These are phyloP conservation scores for Calephelis nemesis DNA, from an alignment of 1,140 invertebrate species.

Conservation along the genomic window DNA sequence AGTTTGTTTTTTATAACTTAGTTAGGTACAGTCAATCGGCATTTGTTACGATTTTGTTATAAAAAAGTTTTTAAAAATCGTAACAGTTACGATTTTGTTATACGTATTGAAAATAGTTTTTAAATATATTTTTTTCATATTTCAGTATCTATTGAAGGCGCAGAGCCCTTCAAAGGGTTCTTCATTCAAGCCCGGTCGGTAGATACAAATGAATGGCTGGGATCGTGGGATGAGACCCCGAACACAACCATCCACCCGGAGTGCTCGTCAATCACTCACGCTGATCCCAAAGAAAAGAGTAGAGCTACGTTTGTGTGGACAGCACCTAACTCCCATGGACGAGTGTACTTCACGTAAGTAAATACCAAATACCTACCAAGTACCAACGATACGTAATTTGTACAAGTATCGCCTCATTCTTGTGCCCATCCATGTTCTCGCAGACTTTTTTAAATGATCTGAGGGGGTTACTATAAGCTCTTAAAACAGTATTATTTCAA, in stretches of 20 bases:
- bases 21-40: too few species aligned
- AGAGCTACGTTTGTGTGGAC: slow-evolving; percentile 87
- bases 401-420: too few species aligned
- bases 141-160: slow-evolving; percentile 82
- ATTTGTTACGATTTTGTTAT: not conserved
- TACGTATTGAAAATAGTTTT: not conserved
- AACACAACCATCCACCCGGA: slow-evolving; percentile 87
- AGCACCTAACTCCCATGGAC: slow-evolving; percentile 83
- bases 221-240: slow-evolving; percentile 84
- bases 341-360: slow-evolving; percentile 89
- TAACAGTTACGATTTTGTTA: not conserved
- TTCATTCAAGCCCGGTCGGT: slow-evolving; percentile 89
- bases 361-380: not conserved
- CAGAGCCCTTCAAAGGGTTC: slow-evolving; percentile 85
- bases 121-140: slow-evolving; percentile 18
- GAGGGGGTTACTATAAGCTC: too few species aligned
- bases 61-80: too few species aligned
- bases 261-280: slow-evolving; percentile 89
- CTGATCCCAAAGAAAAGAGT: slow-evolving; percentile 87
- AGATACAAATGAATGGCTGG: slow-evolving; percentile 85
- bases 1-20: too few species aligned
- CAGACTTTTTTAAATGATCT: too few species aligned
- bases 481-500: too few species aligned
- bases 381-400: too few species aligned
- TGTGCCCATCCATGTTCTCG: too few species aligned